Evolutionary conservation across 2,797 vertebrate species (phyloP), one percentile per base, ranked within the genome.

Genomic region (Protonibea diacanthus): DNA sequence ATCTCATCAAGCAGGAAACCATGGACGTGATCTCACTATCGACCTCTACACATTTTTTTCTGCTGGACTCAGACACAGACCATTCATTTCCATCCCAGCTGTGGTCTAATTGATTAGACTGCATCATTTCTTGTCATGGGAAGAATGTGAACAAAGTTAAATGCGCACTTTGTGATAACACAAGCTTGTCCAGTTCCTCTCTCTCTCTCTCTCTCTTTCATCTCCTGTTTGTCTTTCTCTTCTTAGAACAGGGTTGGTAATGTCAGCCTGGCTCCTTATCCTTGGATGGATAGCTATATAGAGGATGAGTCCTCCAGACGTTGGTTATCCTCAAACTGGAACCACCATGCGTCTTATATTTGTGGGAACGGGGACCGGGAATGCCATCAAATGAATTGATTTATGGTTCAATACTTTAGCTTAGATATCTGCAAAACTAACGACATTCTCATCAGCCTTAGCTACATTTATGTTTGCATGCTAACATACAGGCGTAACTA

Each of bases 111-210:
- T 88, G 89, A 88, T 89, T 87, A 45, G 23, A 83, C 52, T 45
- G 65, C 81, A 86, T 89, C 76, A 88, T 87, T 85, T 85, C 74
- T 68, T 76, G 87, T 87, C 88, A 89, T 89, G 89, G 84, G 89
- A 91, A 88, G 73, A 92, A 89, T 89, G 82, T 83, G 91, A 85
- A 85, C 83, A 74, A 79, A 83, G 72, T 90, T 74, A 86, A 84
- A 89, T 42, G 51, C 2, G 5, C 20, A 61, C 71, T 86, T 81
- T 82, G 70, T 76, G 71, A 83, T 82, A 82, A 86, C 81, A 69
- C 52, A 53, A 73, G 78, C 66, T n/a, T 84, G 68, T 87, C 86
- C 74, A 85, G 55, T 47, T 72, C 62, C 55, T 33, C 33, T 33
- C 45, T 25, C 1, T 74, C 56, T 59, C 44, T 65, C 9, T 29